Conservation (phyloP, 1,140 invertebrate genomes). For the Lepidurus couesii region DNA sequence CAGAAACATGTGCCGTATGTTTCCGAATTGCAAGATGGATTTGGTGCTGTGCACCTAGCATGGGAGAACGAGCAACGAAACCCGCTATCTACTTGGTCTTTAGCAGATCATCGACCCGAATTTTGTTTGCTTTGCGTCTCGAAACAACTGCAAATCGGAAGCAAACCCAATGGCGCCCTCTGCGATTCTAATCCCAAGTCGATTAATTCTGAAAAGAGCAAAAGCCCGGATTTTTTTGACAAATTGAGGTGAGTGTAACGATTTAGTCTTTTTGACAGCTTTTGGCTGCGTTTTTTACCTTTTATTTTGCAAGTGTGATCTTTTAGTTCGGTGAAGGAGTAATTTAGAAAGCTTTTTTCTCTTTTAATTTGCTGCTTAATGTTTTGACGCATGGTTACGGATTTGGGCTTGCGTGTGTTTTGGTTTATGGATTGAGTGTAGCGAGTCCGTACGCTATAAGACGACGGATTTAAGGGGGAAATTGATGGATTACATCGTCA, state of each 20-base stretch:
- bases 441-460: constrained; percentile 49
- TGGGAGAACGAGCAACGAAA: constrained; percentile 24
- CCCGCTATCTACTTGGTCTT: constrained; percentile 37
- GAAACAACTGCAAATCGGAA: constrained; percentile 9
- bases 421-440: not conserved
- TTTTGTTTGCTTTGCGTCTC: constrained; percentile 42
- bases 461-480: constrained; percentile 87
- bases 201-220: not conserved
- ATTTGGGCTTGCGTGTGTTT: not conserved
- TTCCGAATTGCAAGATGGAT: constrained; percentile 86
- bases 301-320: constrained; percentile 22
- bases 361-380: constrained; percentile 12
- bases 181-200: not conserved
- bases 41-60: constrained; percentile 51
- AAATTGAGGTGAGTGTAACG: not conserved
- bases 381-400: not conserved
- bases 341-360: constrained; percentile 24
- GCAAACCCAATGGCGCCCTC: not conserved
- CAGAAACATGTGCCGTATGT: constrained; percentile 90
- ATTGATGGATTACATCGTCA: constrained; percentile 88
- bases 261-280: not conserved
- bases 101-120: constrained; percentile 42
- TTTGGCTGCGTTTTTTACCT: not conserved
- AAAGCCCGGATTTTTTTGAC: not conserved
- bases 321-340: not conserved